Percentiles rank a stretch among this genome's conserved stretches.
Conservation (phyloP, 1,140 invertebrate species). For the Euschistus heros region DNA sequence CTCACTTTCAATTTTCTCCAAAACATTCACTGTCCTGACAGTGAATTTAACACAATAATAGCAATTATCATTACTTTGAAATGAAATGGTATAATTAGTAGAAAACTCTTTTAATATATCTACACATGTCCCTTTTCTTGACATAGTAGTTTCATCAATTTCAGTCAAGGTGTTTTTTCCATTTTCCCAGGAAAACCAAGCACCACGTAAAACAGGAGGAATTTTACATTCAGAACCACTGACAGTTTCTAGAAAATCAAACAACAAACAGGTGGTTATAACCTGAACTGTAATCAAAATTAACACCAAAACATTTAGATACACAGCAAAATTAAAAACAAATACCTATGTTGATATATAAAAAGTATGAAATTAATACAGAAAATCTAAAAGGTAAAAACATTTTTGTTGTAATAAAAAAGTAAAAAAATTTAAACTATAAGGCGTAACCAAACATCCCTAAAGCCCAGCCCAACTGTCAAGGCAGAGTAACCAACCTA, state of each 20-base stretch:
- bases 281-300: neutral
- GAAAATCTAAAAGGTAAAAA: too few species aligned
- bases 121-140: slow-evolving; percentile 56
- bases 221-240: slow-evolving; percentile 41
- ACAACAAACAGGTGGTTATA: slow-evolving; percentile 4
- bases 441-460: too few species aligned
- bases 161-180: slow-evolving; percentile 70
- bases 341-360: too few species aligned
- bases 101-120: slow-evolving; percentile 58
- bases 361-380: too few species aligned
- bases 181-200: slow-evolving; percentile 87
- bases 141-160: slow-evolving; percentile 67
- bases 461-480: too few species aligned
- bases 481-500: too few species aligned
- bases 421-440: too few species aligned
- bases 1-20: slow-evolving; percentile 79
- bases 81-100: slow-evolving; percentile 78
- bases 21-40: slow-evolving; percentile 76
- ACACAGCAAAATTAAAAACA: too few species aligned
- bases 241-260: neutral
- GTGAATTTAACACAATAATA: slow-evolving; percentile 76
- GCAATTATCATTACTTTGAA: slow-evolving; percentile 51
- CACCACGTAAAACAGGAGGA: slow-evolving; percentile 63
- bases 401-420: too few species aligned
- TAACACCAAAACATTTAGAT: too few species aligned